Conservation (phyloP, 2,113 vertebrate species). For the Platichthys flesus region DNA sequence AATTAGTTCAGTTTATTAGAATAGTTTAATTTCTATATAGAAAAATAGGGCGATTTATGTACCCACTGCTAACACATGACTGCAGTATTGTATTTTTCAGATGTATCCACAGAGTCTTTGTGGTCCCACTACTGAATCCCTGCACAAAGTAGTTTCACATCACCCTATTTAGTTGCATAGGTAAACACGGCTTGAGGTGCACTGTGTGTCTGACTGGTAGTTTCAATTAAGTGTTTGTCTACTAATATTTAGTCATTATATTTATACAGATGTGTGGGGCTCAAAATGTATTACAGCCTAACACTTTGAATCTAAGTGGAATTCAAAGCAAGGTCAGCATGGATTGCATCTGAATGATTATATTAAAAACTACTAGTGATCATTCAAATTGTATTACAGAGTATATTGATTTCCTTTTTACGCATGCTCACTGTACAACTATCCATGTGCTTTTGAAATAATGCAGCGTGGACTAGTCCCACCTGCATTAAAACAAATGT, state of each 20-base stretch:
- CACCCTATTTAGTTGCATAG: not conserved
- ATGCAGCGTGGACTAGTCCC: not conserved
- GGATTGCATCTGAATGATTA: conserved; percentile 32
- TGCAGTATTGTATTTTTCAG: not conserved
- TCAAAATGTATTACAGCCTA: not conserved
- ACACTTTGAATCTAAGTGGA: conserved; percentile 32
- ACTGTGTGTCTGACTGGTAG: not conserved
- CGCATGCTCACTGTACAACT: conserved; percentile 49
- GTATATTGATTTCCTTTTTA: conserved; percentile 3
- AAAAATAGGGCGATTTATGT: not conserved
- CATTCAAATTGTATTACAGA: conserved; percentile 13
- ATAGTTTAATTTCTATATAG: not conserved
- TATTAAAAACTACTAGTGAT: not conserved
- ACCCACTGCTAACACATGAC: not conserved
- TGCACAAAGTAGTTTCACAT: not conserved
- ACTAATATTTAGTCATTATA: not conserved
- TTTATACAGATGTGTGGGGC: not conserved
- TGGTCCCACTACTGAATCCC: not conserved
- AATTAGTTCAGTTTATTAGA: no score
- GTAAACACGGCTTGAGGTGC: no score
- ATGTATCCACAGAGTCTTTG: not conserved
- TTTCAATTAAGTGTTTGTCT: conserved; percentile 12
- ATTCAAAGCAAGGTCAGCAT: conserved; percentile 46
- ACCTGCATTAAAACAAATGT: conserved; percentile 18
- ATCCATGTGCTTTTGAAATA: no score